Conservation (phyloP, 2,113 vertebrate genomes). For the Peromyscus polionotus region DNA sequence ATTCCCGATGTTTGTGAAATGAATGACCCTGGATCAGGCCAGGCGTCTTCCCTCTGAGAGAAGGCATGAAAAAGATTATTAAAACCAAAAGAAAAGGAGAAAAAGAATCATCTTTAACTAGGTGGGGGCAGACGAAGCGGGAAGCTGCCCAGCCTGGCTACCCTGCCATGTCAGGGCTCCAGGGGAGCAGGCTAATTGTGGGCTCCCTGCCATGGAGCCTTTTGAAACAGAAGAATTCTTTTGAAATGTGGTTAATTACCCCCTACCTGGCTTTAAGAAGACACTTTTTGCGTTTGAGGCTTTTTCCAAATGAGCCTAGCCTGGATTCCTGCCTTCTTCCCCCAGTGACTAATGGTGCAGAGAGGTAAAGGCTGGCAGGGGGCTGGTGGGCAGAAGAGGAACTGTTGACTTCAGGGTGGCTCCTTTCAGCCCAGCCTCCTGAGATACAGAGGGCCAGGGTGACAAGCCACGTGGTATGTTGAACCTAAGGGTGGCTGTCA, state of each 20-base stretch:
- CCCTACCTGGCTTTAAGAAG: constrained; percentile 54
- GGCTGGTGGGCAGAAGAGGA: neutral
- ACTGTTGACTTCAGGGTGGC: too few species aligned
- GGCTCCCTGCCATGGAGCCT: constrained; percentile 28
- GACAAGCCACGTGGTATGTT: rapidly evolving
- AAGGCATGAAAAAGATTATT: neutral
- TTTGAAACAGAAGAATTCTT: constrained; percentile 68
- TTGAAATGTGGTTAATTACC: constrained; percentile 76
- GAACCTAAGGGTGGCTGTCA: neutral
- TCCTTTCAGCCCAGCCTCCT: neutral
- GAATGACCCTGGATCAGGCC: neutral
- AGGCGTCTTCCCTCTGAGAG: neutral
- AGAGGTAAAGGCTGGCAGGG: neutral
- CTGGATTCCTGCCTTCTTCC: neutral
- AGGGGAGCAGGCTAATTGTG: neutral
- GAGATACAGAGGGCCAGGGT: neutral
- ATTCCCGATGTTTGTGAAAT: neutral
- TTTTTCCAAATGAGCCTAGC: constrained; percentile 7
- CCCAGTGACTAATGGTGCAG: neutral
- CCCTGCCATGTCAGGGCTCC: neutral
- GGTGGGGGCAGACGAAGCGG: neutral
- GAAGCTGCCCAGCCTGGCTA: neutral
- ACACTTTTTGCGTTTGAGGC: neutral
- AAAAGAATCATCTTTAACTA: neutral
- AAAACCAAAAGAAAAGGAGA: neutral